A percentile compares a stretch with the other conserved stretches of the same genome.
These are phyloP conservation scores for Microtus montanus DNA, from an alignment of 2,113 vertebrate species.

Conservation along the genomic window DNA sequence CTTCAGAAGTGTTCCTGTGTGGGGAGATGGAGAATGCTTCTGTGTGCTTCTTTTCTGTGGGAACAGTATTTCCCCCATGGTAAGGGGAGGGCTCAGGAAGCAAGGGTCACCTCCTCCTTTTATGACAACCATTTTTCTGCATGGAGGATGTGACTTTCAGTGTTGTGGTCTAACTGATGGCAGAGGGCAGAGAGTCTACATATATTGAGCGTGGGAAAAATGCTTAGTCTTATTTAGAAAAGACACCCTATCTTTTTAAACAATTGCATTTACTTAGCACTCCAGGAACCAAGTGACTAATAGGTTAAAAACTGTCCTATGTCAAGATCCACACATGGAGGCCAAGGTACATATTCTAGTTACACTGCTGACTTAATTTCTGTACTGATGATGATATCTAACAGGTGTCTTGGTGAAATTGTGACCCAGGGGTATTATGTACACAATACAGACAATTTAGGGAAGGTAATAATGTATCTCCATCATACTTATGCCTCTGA, in stretches of 20 bases:
- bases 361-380: constrained; percentile 18
- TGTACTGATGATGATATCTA: background rate
- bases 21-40: background rate
- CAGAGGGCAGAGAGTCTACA: background rate
- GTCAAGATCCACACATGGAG: constrained; percentile 41
- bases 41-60: background rate
- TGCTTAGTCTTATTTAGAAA: accelerated
- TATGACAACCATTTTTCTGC: background rate
- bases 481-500: background rate
- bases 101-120: background rate
- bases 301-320: background rate
- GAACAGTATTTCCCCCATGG: background rate
- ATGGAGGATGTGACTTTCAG: background rate
- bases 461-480: background rate
- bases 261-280: accelerated
- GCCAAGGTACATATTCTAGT: background rate
- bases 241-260: background rate
- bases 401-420: background rate
- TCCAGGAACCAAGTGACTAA: accelerated
- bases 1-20: background rate
- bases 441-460: constrained; percentile 23
- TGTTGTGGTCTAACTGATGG: background rate
- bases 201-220: constrained; percentile 48
- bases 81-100: background rate
- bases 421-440: background rate